Percentiles rank a stretch among this genome's conserved stretches.
These are phyloP conservation scores for Tupiocoris notatus DNA, from an alignment of 2,888 invertebrate species.

Conservation along the genomic window DNA sequence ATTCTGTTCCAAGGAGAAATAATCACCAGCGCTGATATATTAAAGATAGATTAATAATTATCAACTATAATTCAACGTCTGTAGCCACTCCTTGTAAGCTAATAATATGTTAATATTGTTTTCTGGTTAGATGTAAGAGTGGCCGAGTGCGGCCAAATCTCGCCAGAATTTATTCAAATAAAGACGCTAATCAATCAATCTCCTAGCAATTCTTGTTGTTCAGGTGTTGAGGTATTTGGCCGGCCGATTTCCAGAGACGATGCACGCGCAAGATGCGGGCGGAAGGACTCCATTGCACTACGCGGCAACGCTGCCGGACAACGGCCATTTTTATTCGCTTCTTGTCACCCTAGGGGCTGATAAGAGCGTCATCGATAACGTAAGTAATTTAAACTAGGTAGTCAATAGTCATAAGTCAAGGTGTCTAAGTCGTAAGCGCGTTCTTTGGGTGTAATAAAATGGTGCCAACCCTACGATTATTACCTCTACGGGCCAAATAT, in stretches of 20 bases:
- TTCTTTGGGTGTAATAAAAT: too few relatives aligned
- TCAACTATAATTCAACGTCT: background rate
- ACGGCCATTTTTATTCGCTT: conserved; percentile 83
- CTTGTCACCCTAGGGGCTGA: conserved; percentile 84
- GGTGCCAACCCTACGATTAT: too few relatives aligned
- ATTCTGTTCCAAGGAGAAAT: too few relatives aligned
- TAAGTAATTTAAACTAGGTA: conserved; percentile 56
- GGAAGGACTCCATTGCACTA: conserved; percentile 87
- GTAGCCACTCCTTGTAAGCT: too few relatives aligned
- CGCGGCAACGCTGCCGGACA: conserved; percentile 78
- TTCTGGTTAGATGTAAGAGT: too few relatives aligned
- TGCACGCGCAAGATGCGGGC: conserved; percentile 73
- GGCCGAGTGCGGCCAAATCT: too few relatives aligned
- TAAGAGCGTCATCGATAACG: conserved; percentile 77
- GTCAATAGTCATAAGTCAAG: background rate
- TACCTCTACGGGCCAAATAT: too few relatives aligned
- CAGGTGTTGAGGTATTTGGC: conserved; percentile 61
- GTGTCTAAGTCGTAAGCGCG: background rate
- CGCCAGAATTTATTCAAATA: too few relatives aligned
- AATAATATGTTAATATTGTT: too few relatives aligned
- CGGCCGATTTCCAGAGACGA: conserved; percentile 82
- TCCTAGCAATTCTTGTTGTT: too few relatives aligned
- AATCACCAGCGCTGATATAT: too few relatives aligned
- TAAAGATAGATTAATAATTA: background rate
- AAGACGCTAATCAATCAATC: background rate